Percentiles rank a stretch among this genome's conserved stretches.
phyloP scores from a whole-genome alignment of 2,888 invertebrate species.

The Bombylius major region DNA sequence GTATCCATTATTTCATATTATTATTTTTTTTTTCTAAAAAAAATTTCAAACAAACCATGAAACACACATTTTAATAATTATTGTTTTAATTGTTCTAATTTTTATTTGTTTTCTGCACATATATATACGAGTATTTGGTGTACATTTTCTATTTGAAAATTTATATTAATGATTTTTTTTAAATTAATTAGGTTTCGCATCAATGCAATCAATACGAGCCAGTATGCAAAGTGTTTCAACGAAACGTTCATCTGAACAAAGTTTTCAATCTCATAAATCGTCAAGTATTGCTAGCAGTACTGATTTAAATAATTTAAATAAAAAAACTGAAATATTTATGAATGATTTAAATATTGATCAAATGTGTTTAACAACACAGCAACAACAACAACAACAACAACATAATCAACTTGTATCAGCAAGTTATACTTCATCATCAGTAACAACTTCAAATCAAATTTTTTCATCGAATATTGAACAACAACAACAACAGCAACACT shows the following conservation, averaged over 20 bases:
- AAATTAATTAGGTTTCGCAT: slow-evolving; percentile 43
- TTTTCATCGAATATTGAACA: too few relatives aligned
- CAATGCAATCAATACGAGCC: slow-evolving; percentile 48
- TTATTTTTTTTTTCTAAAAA: too few relatives aligned
- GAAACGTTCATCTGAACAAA: slow-evolving; percentile 48
- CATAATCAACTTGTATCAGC: too few relatives aligned
- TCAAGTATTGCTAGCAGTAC: slow-evolving; percentile 14
- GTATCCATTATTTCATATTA: too few relatives aligned
- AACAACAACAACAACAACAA: slow-evolving; percentile 4
- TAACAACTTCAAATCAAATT: not conserved
- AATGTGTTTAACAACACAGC: not conserved
- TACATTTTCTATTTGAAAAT: not conserved
- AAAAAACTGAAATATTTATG: slow-evolving; percentile 2
- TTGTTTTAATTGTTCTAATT: too few relatives aligned
- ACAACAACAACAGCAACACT: not conserved
- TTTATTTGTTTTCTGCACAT: too few relatives aligned
- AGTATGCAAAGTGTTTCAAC: slow-evolving; percentile 49
- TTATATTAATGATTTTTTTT: slow-evolving; percentile 4
- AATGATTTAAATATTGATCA: slow-evolving; percentile 3
- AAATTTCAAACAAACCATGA: too few relatives aligned
- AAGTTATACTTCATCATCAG: too few relatives aligned
- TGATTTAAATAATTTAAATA: slow-evolving; percentile 10
- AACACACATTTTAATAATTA: too few relatives aligned
- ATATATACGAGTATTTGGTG: too few relatives aligned
- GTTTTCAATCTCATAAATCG: slow-evolving; percentile 28